phyloP scores from a whole-genome alignment of 2,113 vertebrate genomes.

The Thryonomys swinderianus region DNA sequence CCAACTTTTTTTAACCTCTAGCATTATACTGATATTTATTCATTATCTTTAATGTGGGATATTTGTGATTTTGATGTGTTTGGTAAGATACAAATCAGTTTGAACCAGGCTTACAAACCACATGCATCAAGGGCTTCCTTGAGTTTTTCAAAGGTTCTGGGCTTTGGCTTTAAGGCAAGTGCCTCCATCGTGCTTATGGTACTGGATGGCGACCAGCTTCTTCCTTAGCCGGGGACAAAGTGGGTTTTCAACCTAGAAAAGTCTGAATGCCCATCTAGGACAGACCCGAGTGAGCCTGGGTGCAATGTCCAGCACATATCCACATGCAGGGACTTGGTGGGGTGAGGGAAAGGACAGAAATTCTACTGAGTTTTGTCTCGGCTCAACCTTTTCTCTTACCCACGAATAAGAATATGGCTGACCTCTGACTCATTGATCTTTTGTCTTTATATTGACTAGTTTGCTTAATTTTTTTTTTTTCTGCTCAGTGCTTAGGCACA shows the following conservation, averaged over 20 bases:
- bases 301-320: accelerated
- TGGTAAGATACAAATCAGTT: not conserved
- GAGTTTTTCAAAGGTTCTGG: not conserved
- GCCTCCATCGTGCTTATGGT: not conserved
- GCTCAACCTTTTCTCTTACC: not conserved
- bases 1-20: not conserved
- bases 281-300: too few species aligned
- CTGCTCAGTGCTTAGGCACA: not conserved
- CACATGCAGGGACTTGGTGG: accelerated
- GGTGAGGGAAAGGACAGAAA: not conserved
- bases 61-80: not conserved
- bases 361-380: not conserved
- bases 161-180: not conserved
- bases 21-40: not conserved
- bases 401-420: accelerated
- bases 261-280: too few species aligned
- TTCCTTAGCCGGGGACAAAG: not conserved
- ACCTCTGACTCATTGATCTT: not conserved
- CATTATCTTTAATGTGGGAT: not conserved
- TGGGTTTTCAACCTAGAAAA: not conserved
- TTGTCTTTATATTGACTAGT: not conserved
- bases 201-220: not conserved
- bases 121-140: too few species aligned
- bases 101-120: too few species aligned
- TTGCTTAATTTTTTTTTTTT: not conserved